Conservation (phyloP, 2,888 invertebrate species). For the Troides aeacus region DNA sequence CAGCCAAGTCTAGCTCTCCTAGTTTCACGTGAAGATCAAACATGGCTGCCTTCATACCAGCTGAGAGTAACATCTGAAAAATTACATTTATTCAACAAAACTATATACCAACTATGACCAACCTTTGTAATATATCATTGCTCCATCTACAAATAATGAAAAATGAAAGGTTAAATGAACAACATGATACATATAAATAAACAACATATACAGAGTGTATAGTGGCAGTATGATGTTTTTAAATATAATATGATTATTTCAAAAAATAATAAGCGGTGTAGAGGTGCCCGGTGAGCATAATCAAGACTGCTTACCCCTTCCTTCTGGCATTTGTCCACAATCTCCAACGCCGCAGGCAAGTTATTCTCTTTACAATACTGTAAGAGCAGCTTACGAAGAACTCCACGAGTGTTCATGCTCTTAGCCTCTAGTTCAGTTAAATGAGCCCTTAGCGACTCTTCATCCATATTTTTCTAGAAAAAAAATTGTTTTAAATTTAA, state of each 20-base stretch:
- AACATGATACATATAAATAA: too few species aligned
- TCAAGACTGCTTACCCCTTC: constrained; percentile 56
- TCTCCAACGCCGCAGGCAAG: constrained; percentile 74
- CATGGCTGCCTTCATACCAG: constrained; percentile 84
- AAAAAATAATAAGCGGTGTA: too few species aligned
- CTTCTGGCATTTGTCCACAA: constrained; percentile 75
- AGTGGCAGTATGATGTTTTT: too few species aligned
- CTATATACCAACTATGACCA: too few species aligned
- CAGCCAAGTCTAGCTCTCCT: constrained; percentile 77
- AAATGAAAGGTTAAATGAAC: too few species aligned
- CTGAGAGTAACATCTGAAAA: constrained; percentile 73
- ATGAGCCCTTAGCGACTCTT: constrained; percentile 82
- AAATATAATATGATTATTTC: too few species aligned
- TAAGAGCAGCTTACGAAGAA: constrained; percentile 82
- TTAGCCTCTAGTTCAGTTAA: constrained; percentile 83
- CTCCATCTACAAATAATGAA: too few species aligned
- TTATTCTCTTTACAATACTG: constrained; percentile 79
- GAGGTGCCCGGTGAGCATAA: too few species aligned
- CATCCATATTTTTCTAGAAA: constrained; percentile 80
- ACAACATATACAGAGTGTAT: too few species aligned
- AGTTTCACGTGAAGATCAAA: constrained; percentile 81
- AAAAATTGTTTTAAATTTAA: background rate
- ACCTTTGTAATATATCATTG: too few species aligned
- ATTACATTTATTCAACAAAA: background rate
- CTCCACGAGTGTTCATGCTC: constrained; percentile 83